These are phyloP conservation scores for Corydoras maculifer DNA, from an alignment of 2,113 vertebrate species.

Conservation along the genomic window DNA sequence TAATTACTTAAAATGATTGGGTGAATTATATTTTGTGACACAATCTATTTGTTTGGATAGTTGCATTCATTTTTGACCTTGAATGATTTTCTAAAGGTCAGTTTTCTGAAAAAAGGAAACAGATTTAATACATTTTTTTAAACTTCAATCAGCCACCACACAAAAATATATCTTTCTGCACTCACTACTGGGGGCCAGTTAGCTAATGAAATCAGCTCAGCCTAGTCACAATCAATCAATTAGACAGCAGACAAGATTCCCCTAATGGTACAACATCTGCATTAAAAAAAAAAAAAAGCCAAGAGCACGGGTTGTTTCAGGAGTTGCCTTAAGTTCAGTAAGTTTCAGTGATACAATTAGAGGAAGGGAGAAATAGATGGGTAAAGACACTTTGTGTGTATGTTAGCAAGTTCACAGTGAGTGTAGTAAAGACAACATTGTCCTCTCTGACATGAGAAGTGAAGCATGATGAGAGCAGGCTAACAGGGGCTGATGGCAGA, in stretches of 20 bases:
- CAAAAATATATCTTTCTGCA: too few relatives aligned
- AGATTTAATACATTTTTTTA: too few relatives aligned
- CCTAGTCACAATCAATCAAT: slow-evolving; percentile 59
- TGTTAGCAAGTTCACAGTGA: slow-evolving; percentile 30
- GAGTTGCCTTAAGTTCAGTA: slow-evolving; percentile 33
- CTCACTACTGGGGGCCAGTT: too few relatives aligned
- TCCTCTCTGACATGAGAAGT: slow-evolving; percentile 26
- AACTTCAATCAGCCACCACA: too few relatives aligned
- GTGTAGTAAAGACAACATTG: slow-evolving; percentile 38
- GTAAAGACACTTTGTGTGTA: slow-evolving; percentile 30
- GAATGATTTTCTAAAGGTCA: too few relatives aligned
- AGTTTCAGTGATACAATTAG: slow-evolving; percentile 2
- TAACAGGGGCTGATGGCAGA: slow-evolving; percentile 28
- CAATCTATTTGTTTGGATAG: too few relatives aligned
- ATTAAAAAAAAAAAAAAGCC: slow-evolving; percentile 46
- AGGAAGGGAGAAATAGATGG: slow-evolving; percentile 2
- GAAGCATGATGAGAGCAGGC: slow-evolving; percentile 18
- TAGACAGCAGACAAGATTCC: slow-evolving; percentile 50
- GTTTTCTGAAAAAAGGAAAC: too few relatives aligned
- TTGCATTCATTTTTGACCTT: too few relatives aligned
- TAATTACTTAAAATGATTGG: too few relatives aligned
- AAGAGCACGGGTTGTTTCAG: slow-evolving; percentile 23
- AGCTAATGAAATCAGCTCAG: slow-evolving; percentile 42
- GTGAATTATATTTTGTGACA: too few relatives aligned
- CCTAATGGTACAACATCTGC: slow-evolving; percentile 58